Evolutionary conservation across 2,888 invertebrate genomes (phyloP).

Genomic region (Thelaira solivaga): DNA sequence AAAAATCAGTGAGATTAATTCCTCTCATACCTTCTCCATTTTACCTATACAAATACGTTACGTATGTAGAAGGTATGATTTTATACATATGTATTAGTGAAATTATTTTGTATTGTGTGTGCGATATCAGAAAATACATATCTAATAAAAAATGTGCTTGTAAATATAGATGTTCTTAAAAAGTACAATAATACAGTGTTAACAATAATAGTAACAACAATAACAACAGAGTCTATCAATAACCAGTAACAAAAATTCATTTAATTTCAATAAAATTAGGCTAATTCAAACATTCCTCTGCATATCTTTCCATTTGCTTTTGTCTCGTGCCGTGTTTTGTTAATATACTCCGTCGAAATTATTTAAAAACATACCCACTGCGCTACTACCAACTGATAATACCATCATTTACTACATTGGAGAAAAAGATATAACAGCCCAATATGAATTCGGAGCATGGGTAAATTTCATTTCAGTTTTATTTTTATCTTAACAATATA

Average conservation of each 20-base stretch:
- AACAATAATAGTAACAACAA: slow-evolving; percentile 6
- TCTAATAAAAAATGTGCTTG: background rate
- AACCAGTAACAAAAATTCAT: background rate
- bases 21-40: background rate
- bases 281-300: background rate
- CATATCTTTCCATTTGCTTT: background rate
- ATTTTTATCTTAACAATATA: slow-evolving; percentile 22
- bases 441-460: slow-evolving; percentile 78
- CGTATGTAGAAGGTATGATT: background rate
- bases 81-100: background rate
- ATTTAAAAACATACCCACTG: slow-evolving; percentile 9
- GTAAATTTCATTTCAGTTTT: slow-evolving; percentile 67
- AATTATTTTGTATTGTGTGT: background rate
- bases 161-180: background rate
- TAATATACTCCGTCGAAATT: slow-evolving; percentile 40
- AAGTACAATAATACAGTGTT: slow-evolving; percentile 7
- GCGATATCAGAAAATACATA: background rate
- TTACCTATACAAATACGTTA: slow-evolving; percentile 10
- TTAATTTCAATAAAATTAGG: too few species aligned
- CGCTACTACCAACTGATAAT: slow-evolving; percentile 30
- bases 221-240: too few species aligned
- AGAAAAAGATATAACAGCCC: slow-evolving; percentile 64
- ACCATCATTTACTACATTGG: slow-evolving; percentile 27
- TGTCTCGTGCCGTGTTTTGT: slow-evolving; percentile 9
- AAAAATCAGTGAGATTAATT: background rate